Percentiles rank a stretch among this genome's conserved stretches.
phyloP scores from a whole-genome alignment of 64 coral and sea anemone genomes.

The Platygyra sinensis region DNA sequence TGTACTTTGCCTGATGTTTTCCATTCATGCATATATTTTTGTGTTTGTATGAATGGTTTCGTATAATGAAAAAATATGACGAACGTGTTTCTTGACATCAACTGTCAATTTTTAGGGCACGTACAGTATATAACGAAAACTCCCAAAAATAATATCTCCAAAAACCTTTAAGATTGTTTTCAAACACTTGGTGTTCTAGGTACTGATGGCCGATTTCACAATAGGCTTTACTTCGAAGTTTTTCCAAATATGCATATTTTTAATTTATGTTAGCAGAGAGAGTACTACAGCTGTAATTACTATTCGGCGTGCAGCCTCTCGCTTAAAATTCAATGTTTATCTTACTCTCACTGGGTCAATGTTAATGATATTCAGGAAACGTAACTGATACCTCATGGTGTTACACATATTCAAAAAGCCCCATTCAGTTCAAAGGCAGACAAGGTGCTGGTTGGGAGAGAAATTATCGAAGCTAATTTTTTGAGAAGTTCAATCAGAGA shows the following conservation, averaged over 20 bases:
- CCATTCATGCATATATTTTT: not conserved
- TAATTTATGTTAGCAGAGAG: not conserved
- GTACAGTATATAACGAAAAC: too few species aligned
- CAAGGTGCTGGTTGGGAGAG: too few species aligned
- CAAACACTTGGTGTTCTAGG: too few species aligned
- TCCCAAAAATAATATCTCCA: too few species aligned
- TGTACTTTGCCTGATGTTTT: not conserved
- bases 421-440: not conserved
- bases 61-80: not conserved
- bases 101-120: not conserved
- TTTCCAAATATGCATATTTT: too few species aligned
- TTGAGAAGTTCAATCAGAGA: not conserved
- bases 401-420: not conserved
- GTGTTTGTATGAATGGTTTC: not conserved
- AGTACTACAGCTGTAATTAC: not conserved
- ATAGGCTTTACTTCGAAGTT: too few species aligned
- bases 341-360: slow-evolving; percentile 22
- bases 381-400: not conserved
- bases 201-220: too few species aligned
- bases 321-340: slow-evolving; percentile 33
- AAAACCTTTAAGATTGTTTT: too few species aligned
- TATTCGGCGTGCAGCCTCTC: not conserved
- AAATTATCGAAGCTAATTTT: too few species aligned
- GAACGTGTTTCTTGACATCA: not conserved
- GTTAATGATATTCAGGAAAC: slow-evolving; percentile 36